Evolutionary conservation across 2,888 invertebrate species (phyloP), one percentile per base, ranked within the genome.

Genomic region (Troides aeacus): DNA sequence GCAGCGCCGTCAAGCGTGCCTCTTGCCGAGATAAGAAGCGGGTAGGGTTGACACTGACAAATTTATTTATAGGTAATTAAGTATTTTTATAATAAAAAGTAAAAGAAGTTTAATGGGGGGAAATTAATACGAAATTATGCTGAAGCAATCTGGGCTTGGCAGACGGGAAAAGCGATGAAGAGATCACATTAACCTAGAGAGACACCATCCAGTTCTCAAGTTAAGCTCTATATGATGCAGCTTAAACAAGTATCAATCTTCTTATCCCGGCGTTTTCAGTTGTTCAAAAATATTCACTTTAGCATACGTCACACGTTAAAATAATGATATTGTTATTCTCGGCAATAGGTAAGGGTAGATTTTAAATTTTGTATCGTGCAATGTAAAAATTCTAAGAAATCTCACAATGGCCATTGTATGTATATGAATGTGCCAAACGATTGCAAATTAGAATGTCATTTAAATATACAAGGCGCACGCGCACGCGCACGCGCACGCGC

Each of bases 1-100:
- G 86, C 74, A 84, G 82, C 76, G 75, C 80, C 83, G 83, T 87
- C 87, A 88, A 86, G 85, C 88, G 86, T 85, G 82, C 82, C 81
- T 84, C 82, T 81, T 82, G 78, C 74, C 78, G 76, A 85, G 88
- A 88, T 87, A 88, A 87, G 84, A 82, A 74, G 76, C 63, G 59
- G 59, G 39, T 76, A 89, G 88, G 89, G 89, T 73, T 87, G 84
- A 5, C 79, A 71, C 60, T 21, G 24, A 64, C 57, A 17, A 50
- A 66, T 66, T 68, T 64, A 23, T 64, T 53, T 23, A 24, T n/a
- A 56, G n/a, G 3, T 58, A 21, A 58, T 58, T 58, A 53, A n/a
- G 53, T 17, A 50, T 50, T 50, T n/a, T 53, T 46, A 15, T 46
- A 46, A 53, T 8, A 8, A 53, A n/a, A n/a, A 53, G 53, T 46